Percentiles rank a stretch among this genome's conserved stretches.
phyloP scores from a whole-genome alignment of 2,113 vertebrate genomes.

The Glaucomys volans region DNA sequence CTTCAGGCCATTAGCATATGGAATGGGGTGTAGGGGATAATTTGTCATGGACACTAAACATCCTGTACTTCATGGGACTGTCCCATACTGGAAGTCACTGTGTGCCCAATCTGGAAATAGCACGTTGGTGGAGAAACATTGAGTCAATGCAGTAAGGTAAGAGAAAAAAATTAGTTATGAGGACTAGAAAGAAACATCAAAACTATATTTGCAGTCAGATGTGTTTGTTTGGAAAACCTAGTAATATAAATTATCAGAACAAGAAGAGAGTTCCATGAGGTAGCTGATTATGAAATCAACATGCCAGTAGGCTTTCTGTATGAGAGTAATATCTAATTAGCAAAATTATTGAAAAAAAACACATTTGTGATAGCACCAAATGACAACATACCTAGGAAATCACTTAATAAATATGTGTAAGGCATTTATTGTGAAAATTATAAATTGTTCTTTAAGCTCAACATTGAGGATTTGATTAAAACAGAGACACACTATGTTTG shows the following conservation, averaged over 20 bases:
- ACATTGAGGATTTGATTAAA: not conserved
- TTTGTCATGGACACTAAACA: not conserved
- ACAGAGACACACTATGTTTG: not conserved
- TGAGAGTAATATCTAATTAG: not conserved
- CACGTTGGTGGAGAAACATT: not conserved
- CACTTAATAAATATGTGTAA: not conserved
- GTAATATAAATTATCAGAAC: not conserved
- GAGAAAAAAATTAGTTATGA: not conserved
- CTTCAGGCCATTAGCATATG: not conserved
- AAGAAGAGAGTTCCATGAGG: not conserved
- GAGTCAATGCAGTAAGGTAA: not conserved
- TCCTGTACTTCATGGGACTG: not conserved
- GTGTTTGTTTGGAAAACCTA: not conserved
- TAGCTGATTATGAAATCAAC: not conserved
- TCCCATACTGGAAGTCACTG: not conserved
- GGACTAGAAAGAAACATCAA: not conserved
- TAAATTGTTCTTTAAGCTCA: not conserved
- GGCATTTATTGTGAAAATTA: conserved; percentile 3
- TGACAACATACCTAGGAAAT: not conserved
- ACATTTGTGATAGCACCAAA: not conserved
- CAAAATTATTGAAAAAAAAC: not conserved
- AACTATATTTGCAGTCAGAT: not conserved
- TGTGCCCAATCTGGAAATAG: not conserved
- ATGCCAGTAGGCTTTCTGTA: not conserved
- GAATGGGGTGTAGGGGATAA: not conserved